Evolutionary conservation across 1,140 invertebrate species (phyloP).

Genomic region (Orchesella cincta): DNA sequence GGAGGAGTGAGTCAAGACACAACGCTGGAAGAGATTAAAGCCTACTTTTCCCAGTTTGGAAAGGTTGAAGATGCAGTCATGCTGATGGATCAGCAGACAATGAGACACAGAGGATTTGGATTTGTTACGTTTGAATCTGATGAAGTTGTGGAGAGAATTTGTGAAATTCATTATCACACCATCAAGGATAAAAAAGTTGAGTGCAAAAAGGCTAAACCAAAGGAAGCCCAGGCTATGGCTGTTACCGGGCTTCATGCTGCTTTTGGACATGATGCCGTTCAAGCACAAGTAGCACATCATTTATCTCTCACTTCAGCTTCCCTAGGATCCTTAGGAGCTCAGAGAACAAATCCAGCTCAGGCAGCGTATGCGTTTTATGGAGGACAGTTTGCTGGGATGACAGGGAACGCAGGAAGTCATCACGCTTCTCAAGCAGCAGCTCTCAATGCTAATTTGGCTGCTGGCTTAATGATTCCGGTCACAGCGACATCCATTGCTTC

Average conservation of each 20-base stretch:
- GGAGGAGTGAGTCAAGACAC: conserved; percentile 58
- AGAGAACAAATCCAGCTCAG: neutral
- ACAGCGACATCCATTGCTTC: neutral
- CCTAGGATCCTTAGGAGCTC: neutral
- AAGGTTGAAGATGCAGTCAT: conserved; percentile 59
- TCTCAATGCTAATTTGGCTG: neutral
- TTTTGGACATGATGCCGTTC: neutral
- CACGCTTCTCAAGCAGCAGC: neutral
- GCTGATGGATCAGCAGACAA: conserved; percentile 59
- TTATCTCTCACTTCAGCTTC: neutral
- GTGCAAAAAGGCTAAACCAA: conserved; percentile 29
- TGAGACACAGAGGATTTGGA: conserved; percentile 59
- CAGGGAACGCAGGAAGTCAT: neutral
- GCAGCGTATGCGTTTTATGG: neutral
- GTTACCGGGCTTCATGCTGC: conserved; percentile 3
- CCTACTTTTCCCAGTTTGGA: conserved; percentile 58
- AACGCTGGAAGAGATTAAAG: conserved; percentile 59
- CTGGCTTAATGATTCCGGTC: no score
- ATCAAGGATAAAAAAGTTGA: conserved; percentile 55
- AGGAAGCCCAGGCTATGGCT: neutral
- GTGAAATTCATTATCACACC: conserved; percentile 60
- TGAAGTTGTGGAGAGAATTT: conserved; percentile 55
- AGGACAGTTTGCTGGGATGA: neutral
- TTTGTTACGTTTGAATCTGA: conserved; percentile 58
- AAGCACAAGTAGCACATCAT: neutral